Evolutionary conservation across 2,888 invertebrate genomes (phyloP).

Genomic region (Euplagia quadripunctaria): DNA sequence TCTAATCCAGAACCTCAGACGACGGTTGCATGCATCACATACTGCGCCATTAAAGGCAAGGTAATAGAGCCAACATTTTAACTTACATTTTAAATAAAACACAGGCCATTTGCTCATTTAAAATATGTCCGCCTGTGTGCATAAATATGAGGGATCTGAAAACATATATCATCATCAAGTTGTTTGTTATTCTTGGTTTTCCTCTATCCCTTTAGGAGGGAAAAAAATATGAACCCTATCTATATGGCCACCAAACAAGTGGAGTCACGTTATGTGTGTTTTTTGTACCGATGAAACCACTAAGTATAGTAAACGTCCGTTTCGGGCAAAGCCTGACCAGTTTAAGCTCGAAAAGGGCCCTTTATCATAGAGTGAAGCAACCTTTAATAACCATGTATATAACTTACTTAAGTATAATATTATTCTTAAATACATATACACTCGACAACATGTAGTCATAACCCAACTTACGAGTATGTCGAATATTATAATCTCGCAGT

Average conservation of each 20-base stretch:
- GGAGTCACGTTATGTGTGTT: too few species aligned
- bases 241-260: too few species aligned
- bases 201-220: not conserved
- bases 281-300: too few species aligned
- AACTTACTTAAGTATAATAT: not conserved
- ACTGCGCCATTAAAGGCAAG: not conserved
- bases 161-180: constrained; percentile 1
- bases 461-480: not conserved
- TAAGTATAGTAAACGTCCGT: too few species aligned
- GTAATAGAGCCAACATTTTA: not conserved
- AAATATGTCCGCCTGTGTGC: not conserved
- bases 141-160: not conserved
- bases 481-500: not conserved
- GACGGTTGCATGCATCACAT: not conserved
- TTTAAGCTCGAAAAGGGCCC: not conserved
- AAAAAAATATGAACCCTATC: not conserved
- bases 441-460: too few species aligned
- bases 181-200: not conserved
- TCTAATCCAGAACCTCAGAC: too few species aligned
- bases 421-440: not conserved
- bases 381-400: not conserved
- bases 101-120: not conserved
- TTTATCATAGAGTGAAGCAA: not conserved
- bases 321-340: not conserved
- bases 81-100: not conserved